phyloP scores from a whole-genome alignment of 2,888 invertebrate genomes.

The Hololepta plana region DNA sequence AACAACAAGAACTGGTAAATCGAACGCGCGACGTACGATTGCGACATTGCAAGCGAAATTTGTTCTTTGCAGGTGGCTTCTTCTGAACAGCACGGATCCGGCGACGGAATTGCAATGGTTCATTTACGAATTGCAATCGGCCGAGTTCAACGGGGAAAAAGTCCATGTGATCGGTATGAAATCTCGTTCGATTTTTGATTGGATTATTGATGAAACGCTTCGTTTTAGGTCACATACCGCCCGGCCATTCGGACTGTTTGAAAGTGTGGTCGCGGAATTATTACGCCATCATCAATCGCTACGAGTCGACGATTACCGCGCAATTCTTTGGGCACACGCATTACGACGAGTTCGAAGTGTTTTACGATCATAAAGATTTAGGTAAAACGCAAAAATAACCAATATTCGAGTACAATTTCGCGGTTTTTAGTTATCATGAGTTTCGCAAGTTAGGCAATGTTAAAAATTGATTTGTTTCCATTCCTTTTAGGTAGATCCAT shows the following conservation, averaged over 20 bases:
- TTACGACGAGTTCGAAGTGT: slow-evolving; percentile 84
- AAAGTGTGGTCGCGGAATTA: slow-evolving; percentile 94
- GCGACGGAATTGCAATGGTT: slow-evolving; percentile 92
- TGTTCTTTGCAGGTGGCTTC: slow-evolving; percentile 48
- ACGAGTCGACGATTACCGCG: slow-evolving; percentile 74
- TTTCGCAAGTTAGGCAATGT: background rate
- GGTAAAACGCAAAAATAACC: slow-evolving; percentile 28
- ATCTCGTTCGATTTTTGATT: slow-evolving; percentile 1
- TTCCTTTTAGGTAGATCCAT: slow-evolving; percentile 52
- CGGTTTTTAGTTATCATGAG: slow-evolving; percentile 1
- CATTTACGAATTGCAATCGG: slow-evolving; percentile 81
- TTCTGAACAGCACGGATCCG: slow-evolving; percentile 90
- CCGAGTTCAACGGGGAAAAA: slow-evolving; percentile 85
- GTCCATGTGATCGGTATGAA: slow-evolving; percentile 74
- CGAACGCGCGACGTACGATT: too few relatives aligned
- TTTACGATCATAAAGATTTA: slow-evolving; percentile 71
- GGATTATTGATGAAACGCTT: slow-evolving; percentile 1
- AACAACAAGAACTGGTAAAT: slow-evolving; percentile 82
- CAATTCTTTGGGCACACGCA: slow-evolving; percentile 93
- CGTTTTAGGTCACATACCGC: slow-evolving; percentile 75
- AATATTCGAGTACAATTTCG: slow-evolving; percentile 1
- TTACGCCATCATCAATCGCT: slow-evolving; percentile 73
- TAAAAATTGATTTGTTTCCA: too few relatives aligned
- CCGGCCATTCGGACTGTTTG: slow-evolving; percentile 82
- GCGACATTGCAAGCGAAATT: background rate